These are phyloP conservation scores for Seriola rivoliana DNA, from an alignment of 2,113 vertebrate genomes.

Conservation along the genomic window DNA sequence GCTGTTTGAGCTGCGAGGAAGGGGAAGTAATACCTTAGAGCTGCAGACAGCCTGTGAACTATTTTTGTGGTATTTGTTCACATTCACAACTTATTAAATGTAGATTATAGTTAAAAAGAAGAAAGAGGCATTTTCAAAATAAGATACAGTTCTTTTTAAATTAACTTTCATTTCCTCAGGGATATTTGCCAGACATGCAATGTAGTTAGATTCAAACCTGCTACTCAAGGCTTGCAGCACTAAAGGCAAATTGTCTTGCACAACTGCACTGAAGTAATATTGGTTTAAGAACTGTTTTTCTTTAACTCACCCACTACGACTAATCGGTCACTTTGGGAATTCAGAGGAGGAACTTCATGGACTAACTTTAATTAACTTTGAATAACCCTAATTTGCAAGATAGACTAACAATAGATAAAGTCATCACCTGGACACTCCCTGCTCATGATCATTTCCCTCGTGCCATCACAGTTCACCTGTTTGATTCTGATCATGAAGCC, in stretches of 20 bases:
- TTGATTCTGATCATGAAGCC: background rate
- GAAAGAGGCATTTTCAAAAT: background rate
- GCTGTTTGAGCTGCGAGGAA: slow-evolving; percentile 44
- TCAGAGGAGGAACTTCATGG: background rate
- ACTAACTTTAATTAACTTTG: too few species aligned
- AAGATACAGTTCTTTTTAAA: background rate
- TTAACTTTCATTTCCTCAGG: background rate
- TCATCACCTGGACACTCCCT: background rate
- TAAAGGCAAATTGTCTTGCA: background rate
- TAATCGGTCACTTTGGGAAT: too few species aligned
- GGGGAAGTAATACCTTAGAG: slow-evolving; percentile 38
- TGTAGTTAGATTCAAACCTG: background rate
- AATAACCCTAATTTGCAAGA: too few species aligned
- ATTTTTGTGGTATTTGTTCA: background rate
- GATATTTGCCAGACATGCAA: background rate
- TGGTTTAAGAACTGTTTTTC: background rate
- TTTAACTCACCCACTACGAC: background rate
- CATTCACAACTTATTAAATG: background rate
- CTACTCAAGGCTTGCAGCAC: background rate
- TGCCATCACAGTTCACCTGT: background rate
- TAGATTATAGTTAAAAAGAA: background rate
- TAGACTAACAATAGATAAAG: background rate
- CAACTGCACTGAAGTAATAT: background rate
- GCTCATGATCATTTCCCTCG: background rate
- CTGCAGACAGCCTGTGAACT: background rate